Percentiles rank a stretch among this genome's conserved stretches.
These are phyloP conservation scores for Odontomachus brunneus DNA, from an alignment of 1,140 invertebrate species.

Conservation along the genomic window DNA sequence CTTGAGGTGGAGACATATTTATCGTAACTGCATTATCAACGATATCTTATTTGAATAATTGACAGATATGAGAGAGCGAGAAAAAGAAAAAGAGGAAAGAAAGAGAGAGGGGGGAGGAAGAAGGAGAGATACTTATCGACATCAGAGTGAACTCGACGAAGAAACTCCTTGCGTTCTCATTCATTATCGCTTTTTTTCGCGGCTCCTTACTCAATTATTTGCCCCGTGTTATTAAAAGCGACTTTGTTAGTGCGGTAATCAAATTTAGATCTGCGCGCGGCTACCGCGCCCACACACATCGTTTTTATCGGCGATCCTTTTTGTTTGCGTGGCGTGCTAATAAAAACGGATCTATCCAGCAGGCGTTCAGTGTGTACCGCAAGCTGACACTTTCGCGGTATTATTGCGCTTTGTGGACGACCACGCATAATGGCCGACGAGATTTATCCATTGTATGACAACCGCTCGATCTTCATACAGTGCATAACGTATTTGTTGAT, in stretches of 20 bases:
- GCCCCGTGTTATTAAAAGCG: slow-evolving; percentile 53
- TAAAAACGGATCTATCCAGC: slow-evolving; percentile 61
- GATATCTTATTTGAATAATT: background rate
- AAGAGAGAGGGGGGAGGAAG: no score
- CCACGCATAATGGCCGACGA: slow-evolving; percentile 44
- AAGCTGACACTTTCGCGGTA: slow-evolving; percentile 54
- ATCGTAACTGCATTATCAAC: slow-evolving; percentile 2
- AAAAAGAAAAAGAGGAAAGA: no score
- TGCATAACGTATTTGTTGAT: background rate
- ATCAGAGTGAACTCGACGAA: background rate
- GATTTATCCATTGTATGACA: slow-evolving; percentile 31
- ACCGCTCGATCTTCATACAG: slow-evolving; percentile 38
- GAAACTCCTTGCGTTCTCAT: slow-evolving; percentile 9
- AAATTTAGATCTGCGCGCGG: slow-evolving; percentile 48
- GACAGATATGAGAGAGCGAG: background rate
- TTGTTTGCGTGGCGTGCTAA: slow-evolving; percentile 46
- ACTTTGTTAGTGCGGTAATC: slow-evolving; percentile 53
- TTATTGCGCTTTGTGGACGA: slow-evolving; percentile 53
- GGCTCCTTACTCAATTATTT: slow-evolving; percentile 38
- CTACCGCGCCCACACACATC: slow-evolving; percentile 25
- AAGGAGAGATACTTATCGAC: background rate
- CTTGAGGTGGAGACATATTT: background rate
- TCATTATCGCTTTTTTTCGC: background rate
- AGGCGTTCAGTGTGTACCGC: slow-evolving; percentile 51
- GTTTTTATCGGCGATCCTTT: slow-evolving; percentile 55